A percentile compares a stretch with the other conserved stretches of the same genome.
These are phyloP conservation scores for Dynastes maya DNA, from an alignment of 2,888 invertebrate genomes.

Conservation along the genomic window DNA sequence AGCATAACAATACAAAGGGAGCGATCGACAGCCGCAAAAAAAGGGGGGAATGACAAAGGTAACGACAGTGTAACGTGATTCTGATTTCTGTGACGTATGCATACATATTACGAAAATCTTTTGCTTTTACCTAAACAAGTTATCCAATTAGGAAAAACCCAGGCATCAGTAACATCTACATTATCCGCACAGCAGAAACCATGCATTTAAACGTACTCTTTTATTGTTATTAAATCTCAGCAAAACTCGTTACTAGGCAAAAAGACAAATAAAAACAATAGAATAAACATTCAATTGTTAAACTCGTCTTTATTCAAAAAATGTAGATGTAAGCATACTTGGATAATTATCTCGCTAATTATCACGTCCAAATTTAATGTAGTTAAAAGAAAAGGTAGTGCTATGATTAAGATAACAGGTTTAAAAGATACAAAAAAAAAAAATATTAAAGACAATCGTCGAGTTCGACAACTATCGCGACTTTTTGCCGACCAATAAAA, in stretches of 20 bases:
- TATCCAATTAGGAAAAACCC: too few species aligned
- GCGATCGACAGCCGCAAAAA: conserved; percentile 23
- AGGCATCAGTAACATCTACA: too few species aligned
- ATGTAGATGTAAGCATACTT: neutral
- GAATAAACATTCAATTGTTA: too few species aligned
- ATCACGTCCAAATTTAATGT: neutral
- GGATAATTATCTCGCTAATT: conserved; percentile 1
- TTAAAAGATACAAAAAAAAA: conserved; percentile 22
- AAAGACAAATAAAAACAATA: too few species aligned
- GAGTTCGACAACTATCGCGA: neutral
- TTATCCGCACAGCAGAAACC: too few species aligned
- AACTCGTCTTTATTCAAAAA: too few species aligned
- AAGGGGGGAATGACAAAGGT: conserved; percentile 46
- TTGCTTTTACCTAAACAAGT: too few species aligned
- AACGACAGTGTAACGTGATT: neutral
- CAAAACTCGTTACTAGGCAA: too few species aligned
- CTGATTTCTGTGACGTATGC: neutral
- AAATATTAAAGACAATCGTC: neutral
- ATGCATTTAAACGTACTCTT: too few species aligned
- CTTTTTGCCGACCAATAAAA: too few species aligned
- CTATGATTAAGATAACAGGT: conserved; percentile 24
- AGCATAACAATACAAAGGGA: conserved; percentile 33
- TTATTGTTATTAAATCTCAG: too few species aligned
- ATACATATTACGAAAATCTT: too few species aligned
- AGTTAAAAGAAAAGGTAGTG: conserved; percentile 5